A percentile compares a stretch with the other conserved stretches of the same genome.
These are phyloP conservation scores for cat (Felis catus) DNA, from an alignment of 2,113 vertebrate genomes.

Conservation along the genomic window DNA sequence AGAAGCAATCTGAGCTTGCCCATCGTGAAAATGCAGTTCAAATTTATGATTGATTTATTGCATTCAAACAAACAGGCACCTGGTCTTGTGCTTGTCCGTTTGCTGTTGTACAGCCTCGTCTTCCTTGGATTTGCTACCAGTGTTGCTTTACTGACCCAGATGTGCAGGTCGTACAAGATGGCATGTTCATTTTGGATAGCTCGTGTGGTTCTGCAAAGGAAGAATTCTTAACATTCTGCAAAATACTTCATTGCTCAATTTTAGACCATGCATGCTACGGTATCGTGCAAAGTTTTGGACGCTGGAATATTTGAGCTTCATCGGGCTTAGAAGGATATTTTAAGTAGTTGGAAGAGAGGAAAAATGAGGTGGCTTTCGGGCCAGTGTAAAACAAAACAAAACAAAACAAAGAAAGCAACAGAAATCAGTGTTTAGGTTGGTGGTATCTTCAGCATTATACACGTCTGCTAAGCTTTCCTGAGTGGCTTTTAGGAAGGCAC, in stretches of 20 bases:
- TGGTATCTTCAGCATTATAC: not conserved
- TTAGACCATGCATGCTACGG: too few relatives aligned
- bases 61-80: not conserved
- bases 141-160: not conserved
- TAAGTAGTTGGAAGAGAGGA: not conserved
- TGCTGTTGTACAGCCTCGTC: fast-evolving
- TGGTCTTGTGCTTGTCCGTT: not conserved
- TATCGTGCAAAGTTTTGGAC: not conserved
- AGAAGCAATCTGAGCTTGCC: not conserved
- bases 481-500: fast-evolving
- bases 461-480: not conserved
- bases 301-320: not conserved
- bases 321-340: not conserved
- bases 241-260: too few relatives aligned
- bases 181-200: not conserved
- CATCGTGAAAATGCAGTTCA: not conserved
- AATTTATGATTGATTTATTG: not conserved
- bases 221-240: too few relatives aligned
- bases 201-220: not conserved
- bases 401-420: not conserved
- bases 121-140: fast-evolving
- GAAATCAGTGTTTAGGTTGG: not conserved
- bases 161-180: too few relatives aligned
- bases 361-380: not conserved
- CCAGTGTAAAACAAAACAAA: too few relatives aligned